phyloP scores from a whole-genome alignment of 2,797 vertebrate species.

The Paramormyrops hopkinsi region DNA sequence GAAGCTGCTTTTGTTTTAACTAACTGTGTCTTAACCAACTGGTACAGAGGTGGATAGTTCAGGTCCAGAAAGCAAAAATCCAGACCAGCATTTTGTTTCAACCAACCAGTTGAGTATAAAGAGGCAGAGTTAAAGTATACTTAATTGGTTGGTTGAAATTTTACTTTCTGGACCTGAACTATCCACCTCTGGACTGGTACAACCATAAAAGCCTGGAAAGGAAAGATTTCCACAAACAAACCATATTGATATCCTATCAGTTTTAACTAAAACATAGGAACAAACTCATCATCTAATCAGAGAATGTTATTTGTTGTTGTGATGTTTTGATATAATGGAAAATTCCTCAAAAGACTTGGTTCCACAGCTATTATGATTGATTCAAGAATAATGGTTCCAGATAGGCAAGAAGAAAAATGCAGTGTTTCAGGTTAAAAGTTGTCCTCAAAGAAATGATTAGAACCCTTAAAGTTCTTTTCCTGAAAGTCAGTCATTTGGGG shows the following conservation, averaged over 20 bases:
- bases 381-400: background rate
- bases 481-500: background rate
- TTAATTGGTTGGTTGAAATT: background rate
- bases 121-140: background rate
- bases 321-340: background rate
- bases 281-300: background rate
- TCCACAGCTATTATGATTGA: background rate
- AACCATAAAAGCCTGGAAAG: background rate
- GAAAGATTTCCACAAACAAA: background rate
- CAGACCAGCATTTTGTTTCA: background rate
- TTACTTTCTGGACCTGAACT: background rate
- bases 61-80: background rate
- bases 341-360: background rate
- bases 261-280: background rate
- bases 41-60: background rate
- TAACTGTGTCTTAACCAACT: background rate
- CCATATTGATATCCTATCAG: background rate
- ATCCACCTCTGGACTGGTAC: background rate
- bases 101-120: background rate
- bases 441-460: background rate
- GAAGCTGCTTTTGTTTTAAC: background rate
- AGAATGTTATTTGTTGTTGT: background rate
- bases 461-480: background rate
- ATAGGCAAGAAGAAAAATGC: background rate
- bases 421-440: background rate